A percentile compares a stretch with the other conserved stretches of the same genome.
These are phyloP conservation scores for Spea hammondii DNA, from an alignment of 2,797 vertebrate species.

Conservation along the genomic window DNA sequence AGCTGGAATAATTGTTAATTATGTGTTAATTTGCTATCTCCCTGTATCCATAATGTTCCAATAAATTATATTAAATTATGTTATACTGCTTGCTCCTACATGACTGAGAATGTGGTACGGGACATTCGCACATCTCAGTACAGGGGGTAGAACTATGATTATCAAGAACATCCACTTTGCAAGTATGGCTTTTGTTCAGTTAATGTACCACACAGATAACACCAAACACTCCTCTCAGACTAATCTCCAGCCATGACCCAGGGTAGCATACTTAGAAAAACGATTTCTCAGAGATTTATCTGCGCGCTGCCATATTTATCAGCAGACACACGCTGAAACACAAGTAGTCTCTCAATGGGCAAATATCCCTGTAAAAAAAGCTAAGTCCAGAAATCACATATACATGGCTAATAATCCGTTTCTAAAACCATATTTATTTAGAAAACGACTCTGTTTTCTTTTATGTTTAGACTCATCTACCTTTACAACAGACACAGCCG, in stretches of 20 bases:
- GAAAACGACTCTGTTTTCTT: too few species aligned
- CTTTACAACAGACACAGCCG: too few species aligned
- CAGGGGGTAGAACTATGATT: background rate
- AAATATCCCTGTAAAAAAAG: background rate
- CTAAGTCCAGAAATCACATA: too few species aligned
- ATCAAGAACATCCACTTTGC: background rate
- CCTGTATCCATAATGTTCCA: background rate
- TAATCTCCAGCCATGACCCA: slow-evolving; percentile 17
- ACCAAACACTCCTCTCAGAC: background rate
- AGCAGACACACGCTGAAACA: background rate
- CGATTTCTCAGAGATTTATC: slow-evolving; percentile 11
- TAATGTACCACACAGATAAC: slow-evolving; percentile 15
- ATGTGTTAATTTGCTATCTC: too few species aligned
- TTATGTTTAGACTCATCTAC: too few species aligned
- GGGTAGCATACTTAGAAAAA: background rate
- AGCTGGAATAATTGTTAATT: too few species aligned
- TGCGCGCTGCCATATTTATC: slow-evolving; percentile 11
- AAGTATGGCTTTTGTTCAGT: background rate
- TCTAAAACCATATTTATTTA: too few species aligned
- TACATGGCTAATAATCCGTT: too few species aligned
- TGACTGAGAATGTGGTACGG: background rate
- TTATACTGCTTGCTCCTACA: background rate
- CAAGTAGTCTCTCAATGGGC: background rate
- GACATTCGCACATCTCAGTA: background rate
- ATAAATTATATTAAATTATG: slow-evolving; percentile 1